These are phyloP conservation scores for Kryphioiulus occultus DNA, from an alignment of 2,888 invertebrate species.

Conservation along the genomic window DNA sequence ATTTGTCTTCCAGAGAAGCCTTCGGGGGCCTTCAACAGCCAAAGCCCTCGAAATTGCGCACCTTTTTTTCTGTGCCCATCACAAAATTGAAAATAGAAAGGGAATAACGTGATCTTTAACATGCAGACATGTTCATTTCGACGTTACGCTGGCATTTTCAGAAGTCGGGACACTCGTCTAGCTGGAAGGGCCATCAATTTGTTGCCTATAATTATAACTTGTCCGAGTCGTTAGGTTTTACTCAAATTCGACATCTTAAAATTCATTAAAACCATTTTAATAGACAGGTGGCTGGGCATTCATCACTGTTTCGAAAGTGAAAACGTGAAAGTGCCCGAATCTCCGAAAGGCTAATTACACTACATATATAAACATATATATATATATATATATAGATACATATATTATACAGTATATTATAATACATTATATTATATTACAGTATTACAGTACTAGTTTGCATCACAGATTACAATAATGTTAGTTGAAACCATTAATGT, in stretches of 20 bases:
- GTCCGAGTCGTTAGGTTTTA: neutral
- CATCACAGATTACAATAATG: no score
- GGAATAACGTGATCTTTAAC: neutral
- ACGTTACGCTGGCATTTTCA: neutral
- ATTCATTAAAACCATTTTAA: neutral
- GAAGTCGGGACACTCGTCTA: neutral
- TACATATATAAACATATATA: no score
- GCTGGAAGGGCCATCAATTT: neutral
- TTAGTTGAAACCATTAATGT: no score
- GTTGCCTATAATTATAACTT: neutral
- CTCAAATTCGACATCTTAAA: neutral
- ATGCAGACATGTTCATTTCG: constrained; percentile 5
- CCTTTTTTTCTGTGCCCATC: neutral
- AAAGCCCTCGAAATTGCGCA: neutral
- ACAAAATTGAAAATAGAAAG: neutral
- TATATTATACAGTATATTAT: no score
- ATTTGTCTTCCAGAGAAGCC: constrained; percentile 41
- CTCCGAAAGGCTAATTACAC: neutral
- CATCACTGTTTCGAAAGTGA: neutral
- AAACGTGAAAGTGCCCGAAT: neutral
- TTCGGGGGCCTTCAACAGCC: neutral
- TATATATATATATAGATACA: no score
- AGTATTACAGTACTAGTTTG: no score
- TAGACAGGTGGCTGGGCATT: neutral
- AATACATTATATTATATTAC: no score